Percentiles rank a stretch among this genome's conserved stretches.
Evolutionary conservation across 2,113 vertebrate genomes (phyloP).

Genomic region (Benitochromis conjunctus): DNA sequence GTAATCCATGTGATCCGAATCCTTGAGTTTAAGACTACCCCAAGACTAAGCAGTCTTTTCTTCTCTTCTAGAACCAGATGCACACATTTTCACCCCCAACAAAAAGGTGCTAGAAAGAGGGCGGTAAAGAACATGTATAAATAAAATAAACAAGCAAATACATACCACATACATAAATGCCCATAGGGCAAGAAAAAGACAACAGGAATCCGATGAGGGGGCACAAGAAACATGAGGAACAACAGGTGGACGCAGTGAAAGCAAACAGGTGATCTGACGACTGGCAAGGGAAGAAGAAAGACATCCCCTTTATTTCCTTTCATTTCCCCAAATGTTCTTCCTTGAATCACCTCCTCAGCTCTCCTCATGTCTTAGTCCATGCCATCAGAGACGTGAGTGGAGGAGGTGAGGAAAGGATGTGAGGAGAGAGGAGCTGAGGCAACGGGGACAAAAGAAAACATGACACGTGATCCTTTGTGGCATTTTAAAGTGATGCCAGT

Average conservation of each 20-base stretch:
- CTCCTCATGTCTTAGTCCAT: background rate
- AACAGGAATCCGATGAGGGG: background rate
- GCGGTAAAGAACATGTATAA: background rate
- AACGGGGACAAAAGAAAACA: background rate
- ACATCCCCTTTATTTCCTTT: background rate
- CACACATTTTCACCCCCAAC: rapidly evolving
- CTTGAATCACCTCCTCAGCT: background rate
- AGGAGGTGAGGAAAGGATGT: background rate
- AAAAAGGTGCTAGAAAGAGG: background rate
- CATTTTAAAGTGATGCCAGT: background rate
- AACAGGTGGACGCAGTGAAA: background rate
- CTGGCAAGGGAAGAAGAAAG: background rate
- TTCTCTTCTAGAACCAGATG: background rate
- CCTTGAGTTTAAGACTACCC: background rate
- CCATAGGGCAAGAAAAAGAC: background rate
- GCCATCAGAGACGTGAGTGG: background rate
- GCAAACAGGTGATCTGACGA: background rate
- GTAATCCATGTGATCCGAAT: background rate
- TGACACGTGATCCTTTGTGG: rapidly evolving
- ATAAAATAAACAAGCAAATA: background rate
- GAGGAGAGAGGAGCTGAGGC: background rate
- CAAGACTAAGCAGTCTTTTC: background rate
- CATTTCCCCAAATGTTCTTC: background rate
- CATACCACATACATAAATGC: background rate
- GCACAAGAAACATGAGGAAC: background rate